Evolutionary conservation across 92 coral and sea anemone species (phyloP).

Genomic region (Umimayanthus kanabou): DNA sequence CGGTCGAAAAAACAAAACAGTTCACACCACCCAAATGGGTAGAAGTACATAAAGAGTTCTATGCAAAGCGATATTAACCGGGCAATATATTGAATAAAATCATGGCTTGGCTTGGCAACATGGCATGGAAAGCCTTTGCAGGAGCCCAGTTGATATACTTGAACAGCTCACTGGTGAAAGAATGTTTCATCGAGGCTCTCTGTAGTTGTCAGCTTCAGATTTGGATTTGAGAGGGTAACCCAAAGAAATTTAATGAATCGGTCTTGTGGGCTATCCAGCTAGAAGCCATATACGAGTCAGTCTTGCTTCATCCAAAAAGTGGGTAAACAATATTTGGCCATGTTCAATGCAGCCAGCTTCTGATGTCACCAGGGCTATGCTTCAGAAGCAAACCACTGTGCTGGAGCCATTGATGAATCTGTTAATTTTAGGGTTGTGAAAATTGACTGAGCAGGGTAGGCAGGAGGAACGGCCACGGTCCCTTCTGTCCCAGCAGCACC

Average conservation of each 20-base stretch:
- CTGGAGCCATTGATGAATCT: slow-evolving; percentile 7
- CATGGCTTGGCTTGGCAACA: not conserved
- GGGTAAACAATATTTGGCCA: not conserved
- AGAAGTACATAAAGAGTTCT: slow-evolving; percentile 32
- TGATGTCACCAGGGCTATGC: slow-evolving; percentile 5
- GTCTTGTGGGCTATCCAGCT: slow-evolving; percentile 33
- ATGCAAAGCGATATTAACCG: not conserved
- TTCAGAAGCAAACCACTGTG: slow-evolving; percentile 37
- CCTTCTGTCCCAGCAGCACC: not conserved
- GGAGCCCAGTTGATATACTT: not conserved
- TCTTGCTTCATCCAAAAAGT: not conserved
- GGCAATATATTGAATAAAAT: slow-evolving; percentile 39
- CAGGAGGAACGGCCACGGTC: not conserved
- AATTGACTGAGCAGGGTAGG: not conserved
- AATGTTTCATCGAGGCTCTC: slow-evolving; percentile 46
- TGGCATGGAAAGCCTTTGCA: slow-evolving; percentile 8
- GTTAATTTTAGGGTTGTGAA: not conserved
- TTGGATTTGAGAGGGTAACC: slow-evolving; percentile 27
- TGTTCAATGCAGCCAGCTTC: not conserved
- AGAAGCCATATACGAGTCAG: slow-evolving; percentile 40
- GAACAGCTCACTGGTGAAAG: slow-evolving; percentile 37
- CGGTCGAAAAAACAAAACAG: not conserved
- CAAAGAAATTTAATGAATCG: not conserved
- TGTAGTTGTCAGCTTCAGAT: slow-evolving; percentile 3
- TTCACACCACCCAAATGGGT: slow-evolving; percentile 42